Evolutionary conservation across 2,113 vertebrate species (phyloP), one percentile per base, ranked within the genome.

Genomic region (Sarotherodon lohbergeri): DNA sequence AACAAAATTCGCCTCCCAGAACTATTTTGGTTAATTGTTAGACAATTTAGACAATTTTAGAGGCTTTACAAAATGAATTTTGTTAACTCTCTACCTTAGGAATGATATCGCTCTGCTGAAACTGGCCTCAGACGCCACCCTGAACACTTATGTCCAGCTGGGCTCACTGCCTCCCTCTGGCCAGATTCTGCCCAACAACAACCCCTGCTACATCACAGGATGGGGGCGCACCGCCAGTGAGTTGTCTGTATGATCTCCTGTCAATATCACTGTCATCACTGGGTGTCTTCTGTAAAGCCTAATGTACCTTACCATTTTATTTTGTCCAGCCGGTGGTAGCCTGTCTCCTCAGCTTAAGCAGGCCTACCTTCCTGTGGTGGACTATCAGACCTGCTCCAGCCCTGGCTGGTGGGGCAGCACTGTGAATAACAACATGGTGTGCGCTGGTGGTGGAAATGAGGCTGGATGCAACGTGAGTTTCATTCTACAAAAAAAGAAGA

Each of bases 171-270:
- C 97, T 81, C 19, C 7, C 19, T 29, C 41, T 0, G 96, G 92
- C 3, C 78, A 94, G 89, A 39, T 97, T 88, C 96, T 98, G 91
- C 2, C 97, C 84, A 90, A 98, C 94, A 86, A 97, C 92, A 95
- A 95, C 84, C 50, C 85, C 87, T 98, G 98, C 94, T 97, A 96
- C 93, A 91, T 98, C 96, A 96, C 96, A 0, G 98, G 98, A 94
- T 98, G 98, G 98, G 98, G 98, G 11, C 87, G 1, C 43, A 97
- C 97, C 63, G 86, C 61, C 88, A 97, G 98, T 98, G 93, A 97
- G 98, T 81, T 13, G 3, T 68, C 4, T 3, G 5, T 14, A 4
- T 3, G 5, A 55, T 54, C 7, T 34, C 8, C n/a, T 3, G 6
- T n/a, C 9, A 24, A 3, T 48, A 63, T 12, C 3, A 12, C 2